Evolutionary conservation across 2,888 invertebrate species (phyloP).

Genomic region (Corbicula japonica): DNA sequence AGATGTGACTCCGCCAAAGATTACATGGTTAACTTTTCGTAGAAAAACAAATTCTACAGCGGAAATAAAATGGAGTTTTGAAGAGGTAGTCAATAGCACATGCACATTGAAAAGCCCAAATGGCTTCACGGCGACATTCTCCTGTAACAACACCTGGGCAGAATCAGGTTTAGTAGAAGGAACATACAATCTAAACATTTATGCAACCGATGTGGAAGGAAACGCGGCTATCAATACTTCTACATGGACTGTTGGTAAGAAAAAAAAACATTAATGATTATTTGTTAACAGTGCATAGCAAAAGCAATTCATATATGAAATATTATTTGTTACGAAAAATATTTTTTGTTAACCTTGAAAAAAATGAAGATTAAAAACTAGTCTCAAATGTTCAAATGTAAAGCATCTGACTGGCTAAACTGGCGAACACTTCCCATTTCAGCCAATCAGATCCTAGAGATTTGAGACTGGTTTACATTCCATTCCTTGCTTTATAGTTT

Average conservation of each 20-base stretch:
- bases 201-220: conserved; percentile 24
- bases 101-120: conserved; percentile 20
- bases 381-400: no score
- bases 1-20: conserved; percentile 38
- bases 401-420: no score
- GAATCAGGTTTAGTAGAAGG: conserved; percentile 21
- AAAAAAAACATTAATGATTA: no score
- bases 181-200: conserved; percentile 18
- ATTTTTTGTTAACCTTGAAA: no score
- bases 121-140: not conserved
- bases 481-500: not conserved
- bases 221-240: conserved; percentile 20
- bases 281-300: no score
- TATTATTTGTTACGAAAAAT: no score
- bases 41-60: conserved; percentile 24
- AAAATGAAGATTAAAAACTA: no score
- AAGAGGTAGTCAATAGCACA: conserved; percentile 25
- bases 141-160: conserved; percentile 25
- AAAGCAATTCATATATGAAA: no score
- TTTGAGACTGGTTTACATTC: no score
- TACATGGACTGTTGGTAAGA: conserved; percentile 28
- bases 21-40: not conserved
- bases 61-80: conserved; percentile 18
- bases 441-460: no score
- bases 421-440: no score